These are phyloP conservation scores for Acanthurus tractus DNA, from an alignment of 2,797 vertebrate species.

Conservation along the genomic window DNA sequence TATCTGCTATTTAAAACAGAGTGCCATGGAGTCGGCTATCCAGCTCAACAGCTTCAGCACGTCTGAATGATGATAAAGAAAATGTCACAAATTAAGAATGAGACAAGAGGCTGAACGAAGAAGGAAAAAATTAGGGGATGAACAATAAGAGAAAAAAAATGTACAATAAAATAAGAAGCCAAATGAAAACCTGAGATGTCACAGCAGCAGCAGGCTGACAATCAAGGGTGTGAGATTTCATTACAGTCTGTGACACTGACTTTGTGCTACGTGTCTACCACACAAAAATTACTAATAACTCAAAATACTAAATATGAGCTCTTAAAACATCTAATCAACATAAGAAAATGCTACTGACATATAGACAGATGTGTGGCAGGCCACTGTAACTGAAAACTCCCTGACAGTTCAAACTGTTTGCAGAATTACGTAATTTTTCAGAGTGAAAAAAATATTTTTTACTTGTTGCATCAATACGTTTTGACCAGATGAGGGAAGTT, in stretches of 20 bases:
- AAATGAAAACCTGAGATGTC: neutral
- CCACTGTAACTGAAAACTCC: neutral
- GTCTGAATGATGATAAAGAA: neutral
- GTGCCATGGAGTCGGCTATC: neutral
- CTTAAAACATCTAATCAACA: neutral
- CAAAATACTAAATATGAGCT: constrained; percentile 3
- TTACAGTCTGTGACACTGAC: neutral
- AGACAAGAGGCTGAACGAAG: neutral
- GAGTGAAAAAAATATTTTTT: neutral
- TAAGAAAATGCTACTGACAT: neutral
- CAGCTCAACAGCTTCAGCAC: neutral
- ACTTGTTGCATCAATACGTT: neutral
- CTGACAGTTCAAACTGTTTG: neutral
- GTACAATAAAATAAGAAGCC: neutral
- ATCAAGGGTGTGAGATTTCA: neutral
- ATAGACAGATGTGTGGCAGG: neutral
- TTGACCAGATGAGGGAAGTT: neutral
- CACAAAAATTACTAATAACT: neutral
- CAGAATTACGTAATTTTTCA: neutral
- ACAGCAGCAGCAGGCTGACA: neutral
- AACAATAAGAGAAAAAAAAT: neutral
- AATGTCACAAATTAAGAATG: neutral
- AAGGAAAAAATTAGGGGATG: neutral
- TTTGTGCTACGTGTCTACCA: neutral
- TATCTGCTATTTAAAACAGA: constrained; percentile 22